Evolutionary conservation across 2,113 vertebrate species (phyloP).

Genomic region (Solenodon paradoxus): DNA sequence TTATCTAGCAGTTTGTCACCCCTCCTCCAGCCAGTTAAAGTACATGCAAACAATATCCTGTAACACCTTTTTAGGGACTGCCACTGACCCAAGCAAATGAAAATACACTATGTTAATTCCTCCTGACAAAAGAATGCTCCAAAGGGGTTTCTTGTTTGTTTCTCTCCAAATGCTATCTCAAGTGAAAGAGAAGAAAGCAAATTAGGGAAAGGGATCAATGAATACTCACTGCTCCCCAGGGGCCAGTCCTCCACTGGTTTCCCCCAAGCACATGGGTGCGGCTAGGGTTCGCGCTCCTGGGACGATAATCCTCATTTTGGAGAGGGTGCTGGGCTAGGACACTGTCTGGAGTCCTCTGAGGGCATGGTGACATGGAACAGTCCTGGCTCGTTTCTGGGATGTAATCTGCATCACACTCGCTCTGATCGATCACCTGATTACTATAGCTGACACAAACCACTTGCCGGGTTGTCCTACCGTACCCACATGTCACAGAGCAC

Average conservation of each 20-base stretch:
- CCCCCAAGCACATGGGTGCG: conserved; percentile 82
- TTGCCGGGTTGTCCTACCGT: conserved; percentile 93
- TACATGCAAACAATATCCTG: not conserved
- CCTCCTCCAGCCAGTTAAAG: too few relatives aligned
- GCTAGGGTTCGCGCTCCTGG: conserved; percentile 78
- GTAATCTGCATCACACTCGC: conserved; percentile 93
- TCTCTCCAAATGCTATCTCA: not conserved
- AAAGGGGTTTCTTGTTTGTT: fast-evolving
- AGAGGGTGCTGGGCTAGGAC: conserved; percentile 79
- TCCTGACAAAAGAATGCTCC: not conserved
- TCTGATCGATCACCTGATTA: conserved; percentile 89
- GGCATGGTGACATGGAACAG: conserved; percentile 94
- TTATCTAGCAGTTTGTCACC: not conserved
- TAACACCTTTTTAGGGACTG: not conserved
- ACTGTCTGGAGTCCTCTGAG: conserved; percentile 85
- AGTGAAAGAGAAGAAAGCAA: not conserved
- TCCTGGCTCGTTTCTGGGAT: conserved; percentile 92
- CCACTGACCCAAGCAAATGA: not conserved
- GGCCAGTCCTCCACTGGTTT: conserved; percentile 96
- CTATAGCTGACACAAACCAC: conserved; percentile 93
- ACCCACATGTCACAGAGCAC: conserved; percentile 97
- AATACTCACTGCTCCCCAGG: conserved; percentile 96
- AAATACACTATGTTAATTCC: not conserved
- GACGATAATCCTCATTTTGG: conserved; percentile 82
- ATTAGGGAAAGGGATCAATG: not conserved